Evolutionary conservation across 2,797 vertebrate species (phyloP), one percentile per base, ranked within the genome.

Genomic region (Luscinia luscinia): DNA sequence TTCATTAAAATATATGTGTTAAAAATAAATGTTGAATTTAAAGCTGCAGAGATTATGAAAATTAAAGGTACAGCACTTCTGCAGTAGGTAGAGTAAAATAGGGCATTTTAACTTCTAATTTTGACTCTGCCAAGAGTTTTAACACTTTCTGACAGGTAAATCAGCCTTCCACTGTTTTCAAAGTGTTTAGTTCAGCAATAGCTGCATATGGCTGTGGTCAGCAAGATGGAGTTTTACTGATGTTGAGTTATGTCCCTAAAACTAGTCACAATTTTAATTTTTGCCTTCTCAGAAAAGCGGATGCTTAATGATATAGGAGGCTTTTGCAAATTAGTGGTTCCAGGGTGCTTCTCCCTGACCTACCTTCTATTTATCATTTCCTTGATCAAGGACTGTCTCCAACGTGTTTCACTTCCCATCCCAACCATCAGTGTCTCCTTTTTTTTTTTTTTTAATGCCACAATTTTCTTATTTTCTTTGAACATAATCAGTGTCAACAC

Each of bases 1-100:
- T 98, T 97, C 97, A 97, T 98, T 97, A 98, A 98, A 98, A 98
- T 98, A 98, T 97, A 97, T 96, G 93, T 98, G 96, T 97, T 97
- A 97, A 97, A 98, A 98, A 98, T 98, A 98, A 98, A 97, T 91
- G 96, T 97, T 96, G 95, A 96, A 96, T 97, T 97, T 97, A 94
- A 97, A 97, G 80, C 92, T 91, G 90, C 77, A 96, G 81, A 91
- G 87, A 96, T 97, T 97, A 97, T 96, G 92, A 97, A 96, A 93
- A 97, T 97, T 97, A 97, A 97, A 97, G 93, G 61, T 88, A 95
- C 92, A 95, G 84, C 46, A 58, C 49, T 89, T 51, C 68, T 88
- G 36, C 32, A 49, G 72, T 89, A 74, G 24, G 18, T 63, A 67
- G 36, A 84, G 27, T 51, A 70, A 51, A 93, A 83, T 58, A 62